A percentile compares a stretch with the other conserved stretches of the same genome.
Evolutionary conservation across 2,797 vertebrate species (phyloP).

Genomic region (Triplophysa bombifrons): DNA sequence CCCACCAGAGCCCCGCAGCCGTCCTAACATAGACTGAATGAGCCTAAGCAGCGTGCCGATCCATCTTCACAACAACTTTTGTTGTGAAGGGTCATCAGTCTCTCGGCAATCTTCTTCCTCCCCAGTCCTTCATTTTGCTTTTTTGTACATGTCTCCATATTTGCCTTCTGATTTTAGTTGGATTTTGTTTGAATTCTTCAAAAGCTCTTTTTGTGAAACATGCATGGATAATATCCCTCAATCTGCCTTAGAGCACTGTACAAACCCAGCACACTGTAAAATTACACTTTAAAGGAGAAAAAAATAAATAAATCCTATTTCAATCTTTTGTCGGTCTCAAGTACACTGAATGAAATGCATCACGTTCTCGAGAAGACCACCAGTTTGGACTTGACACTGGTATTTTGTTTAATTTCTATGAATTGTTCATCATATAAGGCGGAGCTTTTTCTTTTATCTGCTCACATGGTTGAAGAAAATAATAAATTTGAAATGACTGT

Average conservation of each 20-base stretch:
- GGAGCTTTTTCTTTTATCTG: no score
- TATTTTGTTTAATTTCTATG: no score
- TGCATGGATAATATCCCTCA: slow-evolving; percentile 58
- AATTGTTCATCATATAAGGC: no score
- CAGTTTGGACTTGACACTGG: no score
- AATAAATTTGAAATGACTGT: no score
- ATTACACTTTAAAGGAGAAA: slow-evolving; percentile 53
- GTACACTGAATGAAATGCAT: no score
- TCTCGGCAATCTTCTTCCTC: slow-evolving; percentile 19
- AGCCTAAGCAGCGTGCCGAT: background rate
- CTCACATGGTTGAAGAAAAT: no score
- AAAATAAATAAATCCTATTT: slow-evolving; percentile 58
- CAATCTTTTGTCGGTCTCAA: slow-evolving; percentile 39
- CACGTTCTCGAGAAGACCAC: no score
- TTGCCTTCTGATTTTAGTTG: slow-evolving; percentile 45
- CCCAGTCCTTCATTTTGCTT: slow-evolving; percentile 6
- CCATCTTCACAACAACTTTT: slow-evolving; percentile 44
- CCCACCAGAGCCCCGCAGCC: slow-evolving; percentile 53
- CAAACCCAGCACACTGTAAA: slow-evolving; percentile 65
- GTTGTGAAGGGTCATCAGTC: slow-evolving; percentile 36
- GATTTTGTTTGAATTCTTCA: slow-evolving; percentile 51
- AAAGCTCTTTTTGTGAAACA: slow-evolving; percentile 56
- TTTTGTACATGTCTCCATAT: slow-evolving; percentile 46
- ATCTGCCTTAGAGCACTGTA: slow-evolving; percentile 61
- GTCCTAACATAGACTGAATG: slow-evolving; percentile 10